Evolutionary conservation across 2,888 invertebrate genomes (phyloP), one percentile per base, ranked within the genome.

Genomic region (Aporophyla lueneburgensis): DNA sequence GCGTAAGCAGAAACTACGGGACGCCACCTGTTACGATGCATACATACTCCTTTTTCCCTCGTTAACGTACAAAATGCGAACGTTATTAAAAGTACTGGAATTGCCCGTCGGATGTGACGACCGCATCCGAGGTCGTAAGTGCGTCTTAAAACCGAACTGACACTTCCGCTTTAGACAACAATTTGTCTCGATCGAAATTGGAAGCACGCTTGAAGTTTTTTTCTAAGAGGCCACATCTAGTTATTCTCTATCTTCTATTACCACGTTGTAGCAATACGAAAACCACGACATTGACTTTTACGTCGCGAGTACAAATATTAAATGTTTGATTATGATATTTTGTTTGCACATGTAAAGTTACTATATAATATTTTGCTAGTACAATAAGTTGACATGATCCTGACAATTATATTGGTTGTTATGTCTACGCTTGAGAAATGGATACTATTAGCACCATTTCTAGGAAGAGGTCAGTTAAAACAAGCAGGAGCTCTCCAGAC

Each of bases 221-320:
- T 40, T 40, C 5, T 59, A 24, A 59, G 21, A 27, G 5, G 46
- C 21, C 81, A 49, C 58, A 58, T 81, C 70, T 24, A 63, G 67
- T 66, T n/a, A 0, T 7, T 21, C n/a, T 51, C 19, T 27, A 71
- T 62, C 10, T 5, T 21, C 10, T 33, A 5, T 43, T 21, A 56
- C 49, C 46, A 65, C 51, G 10, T 27, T 72, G 24, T 62, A n/a
- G 24, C 10, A 24, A 14, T 4, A 78, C 27, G 10, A 83, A 83
- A 70, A 56, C 10, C 46, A 53, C 70, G 68, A 70, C 70, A 83
- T 81, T 78, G 83, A 74, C 68, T 71, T 73, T 83, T 43, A 69
- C 61, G 56, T 78, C 1, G 63, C 40, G 33, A 54, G n/a, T 9
- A 24, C 61, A 70, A 80, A 83, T 58, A 81, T 81, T 33, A 61